phyloP scores from a whole-genome alignment of 1,140 invertebrate species.

The Forficula auricularia region DNA sequence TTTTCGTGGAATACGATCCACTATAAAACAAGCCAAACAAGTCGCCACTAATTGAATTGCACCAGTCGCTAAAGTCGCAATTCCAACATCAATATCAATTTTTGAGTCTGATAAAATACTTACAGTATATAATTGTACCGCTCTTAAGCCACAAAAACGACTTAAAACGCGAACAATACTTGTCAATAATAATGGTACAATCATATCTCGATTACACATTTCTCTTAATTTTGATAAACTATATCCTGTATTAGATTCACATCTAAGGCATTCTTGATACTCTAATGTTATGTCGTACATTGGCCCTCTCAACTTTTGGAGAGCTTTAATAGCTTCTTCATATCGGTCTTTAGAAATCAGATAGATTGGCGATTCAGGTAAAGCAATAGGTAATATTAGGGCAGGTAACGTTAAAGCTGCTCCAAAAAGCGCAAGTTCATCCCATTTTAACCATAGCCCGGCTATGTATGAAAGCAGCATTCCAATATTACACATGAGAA shows the following conservation, averaged over 20 bases:
- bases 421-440: slow-evolving; percentile 9
- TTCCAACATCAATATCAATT: slow-evolving; percentile 16
- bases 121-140: slow-evolving; percentile 7
- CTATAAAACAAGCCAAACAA: slow-evolving; percentile 18
- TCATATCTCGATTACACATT: slow-evolving; percentile 4
- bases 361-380: slow-evolving; percentile 30
- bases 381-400: slow-evolving; percentile 3
- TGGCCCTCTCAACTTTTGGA: slow-evolving; percentile 23
- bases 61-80: slow-evolving; percentile 26
- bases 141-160: slow-evolving; percentile 12
- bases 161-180: slow-evolving; percentile 7
- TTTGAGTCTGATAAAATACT: slow-evolving; percentile 12
- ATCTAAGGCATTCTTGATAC: slow-evolving; percentile 5
- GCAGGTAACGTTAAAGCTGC: slow-evolving; percentile 8
- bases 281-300: slow-evolving; percentile 9
- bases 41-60: slow-evolving; percentile 27
- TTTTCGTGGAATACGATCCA: slow-evolving; percentile 28
- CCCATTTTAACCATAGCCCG: slow-evolving; percentile 9
- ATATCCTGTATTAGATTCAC: not conserved
- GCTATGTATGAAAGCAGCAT: slow-evolving; percentile 9
- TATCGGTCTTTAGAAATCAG: slow-evolving; percentile 12
- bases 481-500: slow-evolving; percentile 12
- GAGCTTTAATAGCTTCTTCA: slow-evolving; percentile 19
- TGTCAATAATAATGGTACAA: slow-evolving; percentile 7
- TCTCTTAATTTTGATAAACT: not conserved